Evolutionary conservation across 2,113 vertebrate species (phyloP), one percentile per base, ranked within the genome.

Genomic region (Piaya cayana): DNA sequence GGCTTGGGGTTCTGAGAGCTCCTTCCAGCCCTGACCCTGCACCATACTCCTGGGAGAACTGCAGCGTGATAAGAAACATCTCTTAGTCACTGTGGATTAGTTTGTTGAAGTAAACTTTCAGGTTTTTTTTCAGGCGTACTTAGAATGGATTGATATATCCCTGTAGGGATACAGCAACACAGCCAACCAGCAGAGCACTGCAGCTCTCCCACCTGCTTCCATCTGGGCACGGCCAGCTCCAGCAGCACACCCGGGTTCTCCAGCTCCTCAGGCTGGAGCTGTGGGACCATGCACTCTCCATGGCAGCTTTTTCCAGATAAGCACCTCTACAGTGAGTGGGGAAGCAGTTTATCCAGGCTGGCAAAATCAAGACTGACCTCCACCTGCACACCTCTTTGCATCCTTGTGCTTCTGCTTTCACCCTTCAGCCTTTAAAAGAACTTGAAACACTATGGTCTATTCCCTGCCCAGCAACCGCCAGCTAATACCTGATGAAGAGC

Each of bases 261-360:
- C 47, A 49, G 47, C 53, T 76, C 8, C 36, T 52, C 2, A 8
- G 36, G 30, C 0, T 49, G 59, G 43, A 86, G 59, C n/a, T 1
- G 2, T 12, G 47, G n/a, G 30, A 36, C 67, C n/a, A 60, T 0
- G 0, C 0, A 1, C 4, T 29, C 13, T 37, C 36, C 17, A 11
- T 5, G 60, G 64, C 52, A 78, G 27, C 60, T 74, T 2, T 2
- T 32, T 60, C 18, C 42, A 36, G 8, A 18, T 4, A 30, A 67
- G 19, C 14, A 42, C 15, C 7, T 22, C 8, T 32, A 5, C 17
- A 7, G 8, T 0, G 22, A 26, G 15, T 36, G 8, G 1, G 9
- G 12, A 26, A 45, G 27, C 47, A 59, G 25, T 5, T 80, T 67
- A 50, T 50, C 47, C 59, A 55, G 23, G 76, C 14, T 53, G 76